Percentiles rank a stretch among this genome's conserved stretches.
phyloP scores from a whole-genome alignment of 2,797 vertebrate species.

The Ctenosaura bakeri region DNA sequence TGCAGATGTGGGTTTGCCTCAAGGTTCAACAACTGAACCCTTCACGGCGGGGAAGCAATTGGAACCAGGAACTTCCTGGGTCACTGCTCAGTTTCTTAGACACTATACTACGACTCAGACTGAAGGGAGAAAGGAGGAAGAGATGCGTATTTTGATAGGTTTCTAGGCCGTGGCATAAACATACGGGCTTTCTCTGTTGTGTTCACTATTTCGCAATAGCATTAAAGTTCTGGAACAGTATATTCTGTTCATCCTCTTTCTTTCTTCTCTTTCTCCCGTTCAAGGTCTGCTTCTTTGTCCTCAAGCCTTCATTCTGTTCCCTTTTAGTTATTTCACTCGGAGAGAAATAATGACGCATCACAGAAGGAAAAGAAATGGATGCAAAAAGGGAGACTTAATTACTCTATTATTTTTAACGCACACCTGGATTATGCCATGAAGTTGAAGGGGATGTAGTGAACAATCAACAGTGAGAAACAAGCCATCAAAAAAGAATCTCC shows the following conservation, averaged over 20 bases:
- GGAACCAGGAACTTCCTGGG: neutral
- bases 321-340: neutral
- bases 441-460: no score
- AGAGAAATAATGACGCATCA: neutral
- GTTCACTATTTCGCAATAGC: neutral
- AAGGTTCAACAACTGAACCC: neutral
- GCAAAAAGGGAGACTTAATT: neutral
- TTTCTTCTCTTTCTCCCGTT: neutral
- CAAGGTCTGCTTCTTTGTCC: neutral
- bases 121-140: neutral
- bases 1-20: neutral
- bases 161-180: neutral
- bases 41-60: neutral
- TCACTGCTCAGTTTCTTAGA: neutral
- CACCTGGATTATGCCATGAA: no score
- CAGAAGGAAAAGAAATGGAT: neutral
- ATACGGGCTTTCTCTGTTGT: neutral
- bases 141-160: no score
- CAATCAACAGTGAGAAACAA: no score
- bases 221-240: neutral
- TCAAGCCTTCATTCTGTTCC: neutral
- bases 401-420: no score
- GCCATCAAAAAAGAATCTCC: no score
- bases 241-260: neutral
- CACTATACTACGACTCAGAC: neutral